Percentiles rank a stretch among this genome's conserved stretches.
Conservation (phyloP, 2,888 invertebrate genomes). For the Amblyjoppa fuscipennis region DNA sequence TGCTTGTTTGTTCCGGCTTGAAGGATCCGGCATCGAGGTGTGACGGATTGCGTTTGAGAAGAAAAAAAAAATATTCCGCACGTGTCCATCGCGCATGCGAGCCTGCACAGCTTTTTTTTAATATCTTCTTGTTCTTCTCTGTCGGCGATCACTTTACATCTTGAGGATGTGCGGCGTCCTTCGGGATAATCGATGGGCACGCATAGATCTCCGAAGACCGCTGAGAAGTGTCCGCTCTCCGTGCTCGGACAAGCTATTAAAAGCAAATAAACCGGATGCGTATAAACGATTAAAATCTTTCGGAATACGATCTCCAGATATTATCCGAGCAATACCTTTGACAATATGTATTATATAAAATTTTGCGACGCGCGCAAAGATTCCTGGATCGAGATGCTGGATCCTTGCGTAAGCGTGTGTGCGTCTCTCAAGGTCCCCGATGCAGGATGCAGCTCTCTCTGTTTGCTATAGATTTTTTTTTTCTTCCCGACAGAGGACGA, state of each 20-base stretch:
- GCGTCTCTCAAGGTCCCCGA: constrained; percentile 30
- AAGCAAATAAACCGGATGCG: constrained; percentile 60
- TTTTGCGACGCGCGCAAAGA: constrained; percentile 20
- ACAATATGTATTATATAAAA: constrained; percentile 16
- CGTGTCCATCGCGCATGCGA: not conserved
- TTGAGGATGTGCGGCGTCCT: constrained; percentile 21
- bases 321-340: constrained; percentile 12
- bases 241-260: constrained; percentile 24
- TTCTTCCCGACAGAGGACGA: not conserved
- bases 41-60: constrained; percentile 3
- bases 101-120: not conserved
- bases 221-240: constrained; percentile 3
- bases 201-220: constrained; percentile 34
- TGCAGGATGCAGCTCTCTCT: constrained; percentile 5
- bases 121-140: not conserved
- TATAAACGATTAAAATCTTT: constrained; percentile 41
- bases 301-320: constrained; percentile 35
- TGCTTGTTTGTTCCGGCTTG: constrained; percentile 21
- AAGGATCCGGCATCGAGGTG: constrained; percentile 30
- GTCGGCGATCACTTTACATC: constrained; percentile 3
- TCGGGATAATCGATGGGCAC: constrained; percentile 45
- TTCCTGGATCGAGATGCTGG: constrained; percentile 30
- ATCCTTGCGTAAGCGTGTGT: constrained; percentile 1
- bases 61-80: not conserved
- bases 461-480: constrained; percentile 1